phyloP scores from a whole-genome alignment of 1,140 invertebrate species.

The Tenebrio molitor region DNA sequence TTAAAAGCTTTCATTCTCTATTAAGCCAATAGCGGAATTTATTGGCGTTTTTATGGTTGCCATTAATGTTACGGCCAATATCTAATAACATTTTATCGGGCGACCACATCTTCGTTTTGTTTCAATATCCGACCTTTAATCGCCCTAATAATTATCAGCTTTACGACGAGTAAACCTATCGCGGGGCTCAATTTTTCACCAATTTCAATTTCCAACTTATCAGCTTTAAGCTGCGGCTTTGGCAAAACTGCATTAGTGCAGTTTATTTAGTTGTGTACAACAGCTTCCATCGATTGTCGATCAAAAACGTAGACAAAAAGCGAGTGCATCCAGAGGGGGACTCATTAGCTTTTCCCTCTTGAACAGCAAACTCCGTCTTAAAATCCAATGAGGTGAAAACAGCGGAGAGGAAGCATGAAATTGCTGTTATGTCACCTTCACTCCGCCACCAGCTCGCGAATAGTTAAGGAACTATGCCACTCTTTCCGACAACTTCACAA shows the following conservation, averaged over 20 bases:
- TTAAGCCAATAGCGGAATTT: not conserved
- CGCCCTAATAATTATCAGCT: not conserved
- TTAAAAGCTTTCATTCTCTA: constrained; percentile 7
- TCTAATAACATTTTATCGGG: constrained; percentile 20
- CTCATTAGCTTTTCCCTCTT: constrained; percentile 26
- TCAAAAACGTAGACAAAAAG: too few species aligned
- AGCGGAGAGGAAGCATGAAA: constrained; percentile 30
- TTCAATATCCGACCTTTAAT: constrained; percentile 1
- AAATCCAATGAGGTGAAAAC: constrained; percentile 40
- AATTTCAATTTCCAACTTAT: too few species aligned
- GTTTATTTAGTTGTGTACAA: too few species aligned
- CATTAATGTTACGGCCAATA: constrained; percentile 2
- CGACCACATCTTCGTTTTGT: constrained; percentile 13
- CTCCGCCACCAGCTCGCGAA: constrained; percentile 17
- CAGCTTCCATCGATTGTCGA: too few species aligned
- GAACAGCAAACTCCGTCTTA: constrained; percentile 29
- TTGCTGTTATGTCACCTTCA: constrained; percentile 34
- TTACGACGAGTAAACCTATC: not conserved
- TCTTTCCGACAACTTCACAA: constrained; percentile 35
- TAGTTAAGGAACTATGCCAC: constrained; percentile 35
- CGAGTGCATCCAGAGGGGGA: constrained; percentile 9
- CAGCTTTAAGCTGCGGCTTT: too few species aligned
- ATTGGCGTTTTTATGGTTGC: constrained; percentile 1
- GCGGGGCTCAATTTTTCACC: not conserved
- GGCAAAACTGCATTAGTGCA: too few species aligned